These are phyloP conservation scores for Lasioglossum lativentre DNA, from an alignment of 2,888 invertebrate genomes.

Conservation along the genomic window DNA sequence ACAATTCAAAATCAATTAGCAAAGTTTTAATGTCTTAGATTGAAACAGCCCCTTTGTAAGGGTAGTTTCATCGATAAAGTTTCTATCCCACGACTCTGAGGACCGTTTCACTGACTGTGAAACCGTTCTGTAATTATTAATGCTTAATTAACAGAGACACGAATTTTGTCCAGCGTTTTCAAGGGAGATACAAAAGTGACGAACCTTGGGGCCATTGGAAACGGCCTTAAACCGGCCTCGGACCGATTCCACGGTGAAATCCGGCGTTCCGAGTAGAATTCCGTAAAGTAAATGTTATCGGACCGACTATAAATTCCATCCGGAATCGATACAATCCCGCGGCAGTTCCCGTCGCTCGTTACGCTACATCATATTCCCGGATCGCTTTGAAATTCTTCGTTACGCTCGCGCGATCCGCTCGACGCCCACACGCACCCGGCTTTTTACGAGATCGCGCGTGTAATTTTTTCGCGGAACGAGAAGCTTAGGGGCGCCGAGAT, in stretches of 20 bases:
- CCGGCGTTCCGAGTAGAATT: slow-evolving; percentile 19
- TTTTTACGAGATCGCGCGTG: slow-evolving; percentile 24
- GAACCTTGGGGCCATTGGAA: neutral
- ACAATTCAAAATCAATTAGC: no score
- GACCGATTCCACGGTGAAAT: slow-evolving; percentile 24
- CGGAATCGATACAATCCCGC: slow-evolving; percentile 37
- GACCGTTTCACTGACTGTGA: no score
- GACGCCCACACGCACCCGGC: neutral
- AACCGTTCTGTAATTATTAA: no score
- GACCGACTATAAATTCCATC: slow-evolving; percentile 42
- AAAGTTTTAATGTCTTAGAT: no score
- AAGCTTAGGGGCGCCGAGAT: slow-evolving; percentile 14
- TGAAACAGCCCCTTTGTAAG: no score
- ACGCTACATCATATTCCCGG: slow-evolving; percentile 23
- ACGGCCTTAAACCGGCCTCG: neutral
- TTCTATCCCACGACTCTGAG: no score
- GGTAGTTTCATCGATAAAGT: no score
- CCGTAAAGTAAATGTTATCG: slow-evolving; percentile 53
- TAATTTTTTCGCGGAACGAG: slow-evolving; percentile 47
- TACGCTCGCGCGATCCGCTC: neutral
- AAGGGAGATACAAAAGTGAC: neutral
- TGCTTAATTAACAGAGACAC: no score
- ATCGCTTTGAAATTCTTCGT: slow-evolving; percentile 24
- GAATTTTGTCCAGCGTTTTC: no score
- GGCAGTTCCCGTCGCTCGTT: neutral